Evolutionary conservation across 2,888 invertebrate genomes (phyloP), one percentile per base, ranked within the genome.

Genomic region (Hypomecis atomaria): DNA sequence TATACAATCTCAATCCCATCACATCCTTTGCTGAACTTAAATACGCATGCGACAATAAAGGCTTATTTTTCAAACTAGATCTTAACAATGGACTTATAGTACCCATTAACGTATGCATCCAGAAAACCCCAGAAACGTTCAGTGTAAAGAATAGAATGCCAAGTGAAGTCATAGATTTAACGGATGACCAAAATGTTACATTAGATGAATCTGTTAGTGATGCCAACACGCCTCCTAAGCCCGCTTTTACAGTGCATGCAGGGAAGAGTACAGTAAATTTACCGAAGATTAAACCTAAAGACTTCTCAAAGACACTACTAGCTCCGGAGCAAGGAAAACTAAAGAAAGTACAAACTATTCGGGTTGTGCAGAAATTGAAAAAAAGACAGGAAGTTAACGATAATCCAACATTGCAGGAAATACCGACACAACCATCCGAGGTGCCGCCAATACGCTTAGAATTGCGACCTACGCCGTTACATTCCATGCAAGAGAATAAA

Each of bases 21-120:
- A 84, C 83, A 33, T 85, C 89, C 4, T 79, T 86, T 47, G 69
- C 70, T 0, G 86, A 89, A 70, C 77, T 91, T 0, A 88, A 85
- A 75, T 85, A 86, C 62, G 85, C 87, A 2, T 81, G 78, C 59
- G 73, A 81, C 13, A 74, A 84, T 6, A 74, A 82, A 0, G 86
- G 82, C 1, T 67, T 75, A 48, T 91, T 91, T 72, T 91, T 78
- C 66, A 89, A 89, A 77, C 72, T 89, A 62, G 85, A 91, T 63
- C 72, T 85, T n/a, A 74, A 76, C 0, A 82, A 77, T 7, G 86
- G 87, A 6, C 38, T 73, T 10, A 78, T 92, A 11, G 61, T 77
- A n/a, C 78, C 82, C 5, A 86, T 92, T 65, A 88, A 84, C 67
- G 85, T 92, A 6, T 81, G 81, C 61, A 82, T 91, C 62, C 87